A percentile compares a stretch with the other conserved stretches of the same genome.
These are phyloP conservation scores for Plecturocebus donacophilus DNA, from an alignment of 2,113 vertebrate species.

Conservation along the genomic window DNA sequence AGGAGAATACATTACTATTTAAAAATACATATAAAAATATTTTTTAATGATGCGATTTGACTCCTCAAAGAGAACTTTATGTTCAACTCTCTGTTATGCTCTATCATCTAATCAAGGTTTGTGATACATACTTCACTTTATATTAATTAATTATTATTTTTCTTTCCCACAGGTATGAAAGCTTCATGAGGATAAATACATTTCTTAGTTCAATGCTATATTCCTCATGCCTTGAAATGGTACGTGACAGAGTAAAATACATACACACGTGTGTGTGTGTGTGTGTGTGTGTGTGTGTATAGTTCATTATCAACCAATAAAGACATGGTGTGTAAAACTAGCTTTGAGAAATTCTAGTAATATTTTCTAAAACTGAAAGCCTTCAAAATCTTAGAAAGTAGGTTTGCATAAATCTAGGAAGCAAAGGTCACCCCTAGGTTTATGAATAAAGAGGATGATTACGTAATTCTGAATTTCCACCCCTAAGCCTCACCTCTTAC, in stretches of 20 bases:
- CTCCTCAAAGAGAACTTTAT: background rate
- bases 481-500: background rate
- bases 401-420: background rate
- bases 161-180: background rate
- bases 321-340: background rate
- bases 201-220: background rate
- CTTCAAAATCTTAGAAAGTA: background rate
- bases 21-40: background rate
- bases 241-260: background rate
- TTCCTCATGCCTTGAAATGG: background rate
- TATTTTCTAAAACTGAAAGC: background rate
- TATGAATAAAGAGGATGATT: background rate
- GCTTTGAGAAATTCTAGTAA: background rate
- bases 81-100: background rate
- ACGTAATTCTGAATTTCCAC: background rate
- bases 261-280: no score
- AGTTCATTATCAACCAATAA: background rate
- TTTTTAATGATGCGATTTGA: background rate
- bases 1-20: background rate
- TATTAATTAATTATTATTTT: background rate
- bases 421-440: constrained; percentile 20
- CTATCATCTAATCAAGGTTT: background rate
- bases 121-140: background rate
- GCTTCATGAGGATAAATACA: background rate
- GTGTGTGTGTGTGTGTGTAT: background rate